Base-by-base conservation (phyloP, 2,797 vertebrate genomes). In the Ataeniobius toweri region DNA sequence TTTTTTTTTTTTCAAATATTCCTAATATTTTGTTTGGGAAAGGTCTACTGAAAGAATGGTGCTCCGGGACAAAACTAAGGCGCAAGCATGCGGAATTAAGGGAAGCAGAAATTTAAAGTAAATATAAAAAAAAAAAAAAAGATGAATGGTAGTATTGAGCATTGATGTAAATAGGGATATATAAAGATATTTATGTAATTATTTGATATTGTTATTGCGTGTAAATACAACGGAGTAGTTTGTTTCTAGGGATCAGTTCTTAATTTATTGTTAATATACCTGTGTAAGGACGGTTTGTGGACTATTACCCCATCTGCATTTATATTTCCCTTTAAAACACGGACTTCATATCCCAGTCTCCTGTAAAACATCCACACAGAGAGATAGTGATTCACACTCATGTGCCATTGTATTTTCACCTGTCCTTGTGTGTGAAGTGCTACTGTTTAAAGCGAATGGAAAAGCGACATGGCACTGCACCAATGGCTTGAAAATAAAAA, bases 141-240 rank as follows among this genome's bases (percentile, higher is more conserved):
- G 86, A 55, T 46, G 39, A 91, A 92, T 91, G 94, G 94, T 97
- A 96, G 93, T 94, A 97, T 92, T 93, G 91, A 96, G 96, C 95
- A 95, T 95, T 96, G 91, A 95, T 97, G 96, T 96, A 98, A 91
- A 98, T 99, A 97, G 94, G 97, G 95, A 97, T 98, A 99, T 98
- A 98, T 98, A 98, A 95, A 50, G 97, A 97, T 99, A 99, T 99
- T 99, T 99, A 99, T 99, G 97, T 99, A 98, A 99, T 98, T 98
- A 98, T 98, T 98, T 97, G 97, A 97, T 98, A 98, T 97, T 96
- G 97, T 96, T 97, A 97, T 97, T 97, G 95, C 94, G 91, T 99
- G 98, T 99, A 99, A 96, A 99, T 99, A 99, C 92, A 93, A 96
- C 94, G 95, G 96, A 96, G 96, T 97, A 96, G 96, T 97, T 96